Evolutionary conservation across 2,888 invertebrate genomes (phyloP).

Genomic region (Sarcophaga carnaria): DNA sequence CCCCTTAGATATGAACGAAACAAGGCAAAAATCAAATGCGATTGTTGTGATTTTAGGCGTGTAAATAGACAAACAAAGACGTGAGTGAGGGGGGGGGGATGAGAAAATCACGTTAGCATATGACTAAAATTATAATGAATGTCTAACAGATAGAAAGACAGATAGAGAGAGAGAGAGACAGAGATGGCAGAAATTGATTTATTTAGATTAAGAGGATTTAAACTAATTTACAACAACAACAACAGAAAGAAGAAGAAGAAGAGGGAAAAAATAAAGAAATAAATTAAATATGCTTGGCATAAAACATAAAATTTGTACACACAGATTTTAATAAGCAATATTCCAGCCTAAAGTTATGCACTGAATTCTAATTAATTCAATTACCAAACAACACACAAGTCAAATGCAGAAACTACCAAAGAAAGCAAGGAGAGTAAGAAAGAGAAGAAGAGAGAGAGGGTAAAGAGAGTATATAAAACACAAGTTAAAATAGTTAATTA

Average conservation of each 20-base stretch:
- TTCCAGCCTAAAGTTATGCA: neutral
- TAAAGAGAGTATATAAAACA: neutral
- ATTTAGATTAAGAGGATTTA: conserved; percentile 7
- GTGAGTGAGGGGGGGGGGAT: no score
- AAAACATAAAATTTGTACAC: neutral
- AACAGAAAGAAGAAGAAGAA: neutral
- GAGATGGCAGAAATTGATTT: conserved; percentile 4
- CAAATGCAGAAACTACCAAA: neutral
- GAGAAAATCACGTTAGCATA: neutral
- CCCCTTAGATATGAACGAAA: neutral
- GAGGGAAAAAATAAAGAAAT: neutral
- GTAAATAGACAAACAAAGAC: neutral
- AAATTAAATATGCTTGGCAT: neutral
- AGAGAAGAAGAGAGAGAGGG: no score
- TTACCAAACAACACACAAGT: neutral
- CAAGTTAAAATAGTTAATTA: neutral
- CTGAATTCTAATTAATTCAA: conserved; percentile 25
- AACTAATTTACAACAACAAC: conserved; percentile 11
- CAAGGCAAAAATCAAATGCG: neutral
- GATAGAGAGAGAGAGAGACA: neutral
- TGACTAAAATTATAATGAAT: neutral
- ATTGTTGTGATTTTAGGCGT: neutral
- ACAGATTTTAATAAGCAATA: neutral
- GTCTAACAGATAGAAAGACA: neutral
- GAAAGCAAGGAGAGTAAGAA: neutral